Conservation (phyloP, 35 echinoderm and acorn worm species). For the Ptychodera flava region DNA sequence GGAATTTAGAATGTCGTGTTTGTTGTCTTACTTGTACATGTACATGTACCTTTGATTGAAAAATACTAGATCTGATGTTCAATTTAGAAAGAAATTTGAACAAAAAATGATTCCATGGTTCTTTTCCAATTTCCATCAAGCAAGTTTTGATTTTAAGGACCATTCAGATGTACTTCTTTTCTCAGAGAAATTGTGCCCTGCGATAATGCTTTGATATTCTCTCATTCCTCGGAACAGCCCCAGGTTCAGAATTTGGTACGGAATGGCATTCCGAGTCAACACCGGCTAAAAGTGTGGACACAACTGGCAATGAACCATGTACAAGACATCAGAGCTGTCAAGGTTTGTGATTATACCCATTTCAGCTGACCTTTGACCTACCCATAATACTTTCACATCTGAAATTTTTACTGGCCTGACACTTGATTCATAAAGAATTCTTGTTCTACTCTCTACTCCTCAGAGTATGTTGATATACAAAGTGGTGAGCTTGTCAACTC, state of each 20-base stretch:
- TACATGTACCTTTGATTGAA: no score
- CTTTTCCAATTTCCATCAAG: no score
- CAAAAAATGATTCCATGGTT: no score
- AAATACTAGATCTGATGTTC: no score
- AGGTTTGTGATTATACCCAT: slow-evolving; percentile 32
- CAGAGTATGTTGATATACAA: not conserved
- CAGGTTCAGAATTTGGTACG: slow-evolving; percentile 68
- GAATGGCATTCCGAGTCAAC: slow-evolving; percentile 71
- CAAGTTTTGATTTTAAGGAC: no score
- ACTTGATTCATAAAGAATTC: not conserved
- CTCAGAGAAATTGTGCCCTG: not conserved
- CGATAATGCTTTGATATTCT: not conserved
- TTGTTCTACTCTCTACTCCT: not conserved
- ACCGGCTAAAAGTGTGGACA: slow-evolving; percentile 75
- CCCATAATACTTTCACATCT: not conserved
- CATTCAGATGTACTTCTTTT: no score
- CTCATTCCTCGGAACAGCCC: slow-evolving; percentile 21
- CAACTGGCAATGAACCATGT: slow-evolving; percentile 68
- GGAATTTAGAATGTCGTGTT: no score
- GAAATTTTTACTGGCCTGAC: not conserved
- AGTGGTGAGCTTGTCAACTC: not conserved
- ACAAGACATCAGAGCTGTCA: slow-evolving; percentile 55
- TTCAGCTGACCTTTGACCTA: not conserved
- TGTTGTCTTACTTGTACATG: no score
- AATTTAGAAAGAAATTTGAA: no score